A percentile compares a stretch with the other conserved stretches of the same genome.
These are phyloP conservation scores for Hippocampus zosterae DNA, from an alignment of 2,113 vertebrate genomes.

Conservation along the genomic window DNA sequence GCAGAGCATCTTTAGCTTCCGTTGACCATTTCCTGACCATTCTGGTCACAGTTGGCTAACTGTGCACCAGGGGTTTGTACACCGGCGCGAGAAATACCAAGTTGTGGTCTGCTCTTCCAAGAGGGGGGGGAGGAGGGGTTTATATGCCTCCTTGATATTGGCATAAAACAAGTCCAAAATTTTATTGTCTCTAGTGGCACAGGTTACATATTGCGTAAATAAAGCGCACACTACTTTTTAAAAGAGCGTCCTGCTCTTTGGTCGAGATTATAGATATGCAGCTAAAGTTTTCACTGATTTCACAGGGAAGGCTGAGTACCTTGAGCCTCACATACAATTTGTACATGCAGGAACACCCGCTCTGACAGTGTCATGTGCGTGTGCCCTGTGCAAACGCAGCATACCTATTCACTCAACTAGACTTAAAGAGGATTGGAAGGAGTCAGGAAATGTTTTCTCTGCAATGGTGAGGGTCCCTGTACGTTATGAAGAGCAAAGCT, in stretches of 20 bases:
- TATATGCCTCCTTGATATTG: no score
- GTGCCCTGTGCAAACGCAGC: slow-evolving; percentile 45
- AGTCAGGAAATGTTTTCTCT: slow-evolving; percentile 54
- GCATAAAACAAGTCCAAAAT: no score
- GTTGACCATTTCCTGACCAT: no score
- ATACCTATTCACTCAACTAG: slow-evolving; percentile 52
- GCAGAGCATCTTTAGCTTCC: no score
- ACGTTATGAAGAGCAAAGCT: slow-evolving; percentile 32
- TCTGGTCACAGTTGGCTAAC: no score
- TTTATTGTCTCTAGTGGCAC: no score
- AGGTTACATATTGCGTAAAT: no score
- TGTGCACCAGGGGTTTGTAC: no score
- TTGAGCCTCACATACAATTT: slow-evolving; percentile 18
- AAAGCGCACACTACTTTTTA: not conserved
- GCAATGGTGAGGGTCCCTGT: slow-evolving; percentile 28
- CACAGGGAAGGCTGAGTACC: slow-evolving; percentile 15
- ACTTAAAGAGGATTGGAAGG: slow-evolving; percentile 51
- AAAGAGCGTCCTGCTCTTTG: slow-evolving; percentile 7
- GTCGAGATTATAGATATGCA: slow-evolving; percentile 46
- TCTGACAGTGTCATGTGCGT: slow-evolving; percentile 48
- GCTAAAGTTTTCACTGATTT: slow-evolving; percentile 24
- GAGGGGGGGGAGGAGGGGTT: no score
- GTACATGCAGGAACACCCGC: slow-evolving; percentile 39
- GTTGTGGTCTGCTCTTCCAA: no score
- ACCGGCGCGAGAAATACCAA: no score